These are phyloP conservation scores for Alcis repandata DNA, from an alignment of 2,888 invertebrate genomes.

Conservation along the genomic window DNA sequence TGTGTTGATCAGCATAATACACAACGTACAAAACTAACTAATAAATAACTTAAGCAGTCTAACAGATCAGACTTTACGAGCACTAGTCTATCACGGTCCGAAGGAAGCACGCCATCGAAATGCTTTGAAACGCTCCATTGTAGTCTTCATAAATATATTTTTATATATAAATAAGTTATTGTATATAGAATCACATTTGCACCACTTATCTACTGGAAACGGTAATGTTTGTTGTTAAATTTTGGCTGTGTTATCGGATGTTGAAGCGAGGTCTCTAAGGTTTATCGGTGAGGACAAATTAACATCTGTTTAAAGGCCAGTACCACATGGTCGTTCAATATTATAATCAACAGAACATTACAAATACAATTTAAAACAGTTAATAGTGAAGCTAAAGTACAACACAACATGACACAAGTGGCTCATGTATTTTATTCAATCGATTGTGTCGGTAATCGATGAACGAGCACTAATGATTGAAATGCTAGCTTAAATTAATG, in stretches of 20 bases:
- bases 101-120: slow-evolving; percentile 77
- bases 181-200: slow-evolving; percentile 82
- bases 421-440: slow-evolving; percentile 1
- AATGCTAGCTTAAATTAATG: neutral
- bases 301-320: slow-evolving; percentile 52
- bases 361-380: neutral
- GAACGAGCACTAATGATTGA: neutral
- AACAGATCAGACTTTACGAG: slow-evolving; percentile 74
- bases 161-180: slow-evolving; percentile 68
- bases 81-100: slow-evolving; percentile 67
- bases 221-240: slow-evolving; percentile 36
- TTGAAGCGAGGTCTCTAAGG: slow-evolving; percentile 50
- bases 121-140: slow-evolving; percentile 77
- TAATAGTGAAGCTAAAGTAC: neutral
- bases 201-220: slow-evolving; percentile 68
- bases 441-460: slow-evolving; percentile 2
- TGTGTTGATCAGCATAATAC: slow-evolving; percentile 85
- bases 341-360: slow-evolving; percentile 3
- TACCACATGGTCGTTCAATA: slow-evolving; percentile 15
- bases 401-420: neutral
- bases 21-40: slow-evolving; percentile 72
- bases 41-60: slow-evolving; percentile 78
- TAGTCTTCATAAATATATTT: slow-evolving; percentile 59
- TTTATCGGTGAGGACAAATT: slow-evolving; percentile 50
- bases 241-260: slow-evolving; percentile 41